Conservation (phyloP, 2,888 invertebrate genomes). For the Cheilosia grossa region DNA sequence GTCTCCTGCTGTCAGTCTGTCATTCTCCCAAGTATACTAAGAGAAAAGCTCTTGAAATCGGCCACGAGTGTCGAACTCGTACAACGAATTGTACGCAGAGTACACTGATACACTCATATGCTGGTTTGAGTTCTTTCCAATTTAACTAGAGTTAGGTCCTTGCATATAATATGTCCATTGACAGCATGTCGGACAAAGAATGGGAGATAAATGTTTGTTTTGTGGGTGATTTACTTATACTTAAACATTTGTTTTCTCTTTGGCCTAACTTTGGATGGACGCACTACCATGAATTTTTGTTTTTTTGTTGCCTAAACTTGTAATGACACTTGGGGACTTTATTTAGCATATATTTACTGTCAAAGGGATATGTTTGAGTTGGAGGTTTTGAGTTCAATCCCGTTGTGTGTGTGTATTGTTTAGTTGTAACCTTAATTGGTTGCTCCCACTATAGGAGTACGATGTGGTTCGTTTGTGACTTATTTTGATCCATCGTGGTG, state of each 20-base stretch:
- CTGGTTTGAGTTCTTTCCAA: slow-evolving; percentile 20
- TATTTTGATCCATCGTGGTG: too few relatives aligned
- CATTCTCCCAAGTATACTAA: slow-evolving; percentile 37
- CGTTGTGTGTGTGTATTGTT: too few relatives aligned
- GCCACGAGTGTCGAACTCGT: slow-evolving; percentile 12
- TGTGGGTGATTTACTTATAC: slow-evolving; percentile 30
- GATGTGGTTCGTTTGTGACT: too few relatives aligned
- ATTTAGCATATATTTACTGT: background rate
- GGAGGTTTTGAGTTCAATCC: too few relatives aligned
- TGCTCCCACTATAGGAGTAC: too few relatives aligned
- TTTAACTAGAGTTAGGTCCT: slow-evolving; percentile 26
- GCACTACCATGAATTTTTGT: background rate
- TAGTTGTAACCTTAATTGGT: too few relatives aligned
- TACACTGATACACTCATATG: slow-evolving; percentile 12
- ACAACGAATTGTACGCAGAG: slow-evolving; percentile 21
- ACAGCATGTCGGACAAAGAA: slow-evolving; percentile 22
- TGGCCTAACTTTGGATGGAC: too few relatives aligned
- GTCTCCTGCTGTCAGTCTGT: slow-evolving; percentile 30
- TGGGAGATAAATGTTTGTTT: slow-evolving; percentile 33
- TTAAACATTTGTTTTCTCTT: background rate
- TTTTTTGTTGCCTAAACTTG: background rate
- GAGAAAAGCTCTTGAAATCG: slow-evolving; percentile 37
- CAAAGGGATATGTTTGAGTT: background rate
- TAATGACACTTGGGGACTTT: slow-evolving; percentile 11
- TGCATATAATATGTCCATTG: slow-evolving; percentile 22